A percentile compares a stretch with the other conserved stretches of the same genome.
Conservation (phyloP, 2,797 vertebrate species). For the Myiotriccus ornatus region DNA sequence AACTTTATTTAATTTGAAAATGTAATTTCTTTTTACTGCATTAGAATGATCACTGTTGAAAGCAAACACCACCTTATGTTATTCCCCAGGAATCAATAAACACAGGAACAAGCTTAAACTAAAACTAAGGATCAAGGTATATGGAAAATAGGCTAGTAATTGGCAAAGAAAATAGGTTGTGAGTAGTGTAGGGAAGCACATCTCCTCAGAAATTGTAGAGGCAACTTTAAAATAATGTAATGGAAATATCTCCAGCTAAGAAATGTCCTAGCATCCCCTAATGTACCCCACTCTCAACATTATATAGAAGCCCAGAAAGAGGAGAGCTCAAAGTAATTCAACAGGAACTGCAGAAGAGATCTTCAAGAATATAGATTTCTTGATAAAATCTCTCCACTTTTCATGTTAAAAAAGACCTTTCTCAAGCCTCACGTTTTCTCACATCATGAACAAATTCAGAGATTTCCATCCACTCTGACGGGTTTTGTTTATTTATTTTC, state of each 20-base stretch:
- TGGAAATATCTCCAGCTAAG: background rate
- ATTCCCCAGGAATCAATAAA: background rate
- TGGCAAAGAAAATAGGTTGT: background rate
- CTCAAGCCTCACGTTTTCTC: background rate
- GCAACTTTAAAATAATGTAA: background rate
- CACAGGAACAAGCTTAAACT: background rate
- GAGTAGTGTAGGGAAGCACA: background rate
- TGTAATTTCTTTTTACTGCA: background rate
- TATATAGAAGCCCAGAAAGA: background rate
- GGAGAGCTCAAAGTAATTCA: background rate
- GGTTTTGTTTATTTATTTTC: background rate
- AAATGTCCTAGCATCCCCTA: background rate
- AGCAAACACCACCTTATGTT: fast-evolving
- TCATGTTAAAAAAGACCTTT: background rate
- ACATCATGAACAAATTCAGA: background rate
- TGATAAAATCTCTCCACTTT: background rate
- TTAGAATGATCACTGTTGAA: background rate
- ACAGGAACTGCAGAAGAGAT: background rate
- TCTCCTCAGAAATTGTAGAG: background rate
- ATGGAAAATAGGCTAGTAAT: background rate
- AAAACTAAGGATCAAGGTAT: background rate
- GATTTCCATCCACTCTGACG: background rate
- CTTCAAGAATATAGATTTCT: background rate
- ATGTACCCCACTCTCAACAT: background rate
- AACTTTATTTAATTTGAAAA: background rate